phyloP scores from a whole-genome alignment of 2,113 vertebrate species.

The Bufo gargarizans region DNA sequence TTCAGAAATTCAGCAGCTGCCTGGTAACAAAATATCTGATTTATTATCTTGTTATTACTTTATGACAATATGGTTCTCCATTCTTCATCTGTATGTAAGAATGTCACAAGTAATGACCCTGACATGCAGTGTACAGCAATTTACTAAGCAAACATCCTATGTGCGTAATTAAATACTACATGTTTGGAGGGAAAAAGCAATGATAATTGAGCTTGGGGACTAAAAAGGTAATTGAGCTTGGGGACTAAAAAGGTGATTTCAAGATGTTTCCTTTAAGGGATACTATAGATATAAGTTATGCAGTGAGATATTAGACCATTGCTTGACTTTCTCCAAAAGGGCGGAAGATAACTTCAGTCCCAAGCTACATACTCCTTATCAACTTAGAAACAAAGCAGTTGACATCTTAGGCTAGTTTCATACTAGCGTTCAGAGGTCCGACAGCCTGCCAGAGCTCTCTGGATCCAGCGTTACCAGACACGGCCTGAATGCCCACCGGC shows the following conservation, averaged over 20 bases:
- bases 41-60: conserved; percentile 61
- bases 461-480: no score
- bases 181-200: not conserved
- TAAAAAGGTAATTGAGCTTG: not conserved
- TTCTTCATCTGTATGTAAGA: conserved; percentile 33
- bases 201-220: not conserved
- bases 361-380: not conserved
- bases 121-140: conserved; percentile 39
- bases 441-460: no score
- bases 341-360: not conserved
- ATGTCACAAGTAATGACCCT: conserved; percentile 8
- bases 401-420: no score
- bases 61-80: conserved; percentile 62
- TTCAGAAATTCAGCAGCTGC: conserved; percentile 60
- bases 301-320: not conserved
- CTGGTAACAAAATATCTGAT: conserved; percentile 62
- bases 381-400: not conserved
- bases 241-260: not conserved
- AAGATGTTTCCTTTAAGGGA: not conserved
- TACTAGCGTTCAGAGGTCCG: no score
- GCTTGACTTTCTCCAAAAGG: not conserved
- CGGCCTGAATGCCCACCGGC: no score
- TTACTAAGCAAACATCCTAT: conserved; percentile 51
- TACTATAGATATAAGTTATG: not conserved
- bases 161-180: conserved; percentile 14